phyloP scores from a whole-genome alignment of 2,113 vertebrate genomes.

The Rhynchomys soricoides region DNA sequence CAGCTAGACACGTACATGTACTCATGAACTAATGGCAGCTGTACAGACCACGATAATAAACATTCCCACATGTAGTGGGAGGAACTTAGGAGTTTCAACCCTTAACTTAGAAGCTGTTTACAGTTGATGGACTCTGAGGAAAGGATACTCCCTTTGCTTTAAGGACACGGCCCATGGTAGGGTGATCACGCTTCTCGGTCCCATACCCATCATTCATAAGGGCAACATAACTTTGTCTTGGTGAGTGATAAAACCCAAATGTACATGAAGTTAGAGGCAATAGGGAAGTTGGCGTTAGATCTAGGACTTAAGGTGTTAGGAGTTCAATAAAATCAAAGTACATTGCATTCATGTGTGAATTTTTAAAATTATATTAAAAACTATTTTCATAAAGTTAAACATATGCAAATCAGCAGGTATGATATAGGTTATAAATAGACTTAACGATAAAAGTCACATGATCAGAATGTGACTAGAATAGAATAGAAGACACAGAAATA shows the following conservation, averaged over 20 bases:
- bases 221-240: neutral
- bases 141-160: neutral
- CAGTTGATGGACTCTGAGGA: neutral
- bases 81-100: neutral
- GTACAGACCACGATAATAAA: neutral
- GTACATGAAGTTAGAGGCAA: too few species aligned
- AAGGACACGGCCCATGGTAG: neutral
- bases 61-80: neutral
- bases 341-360: neutral
- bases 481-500: neutral
- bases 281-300: neutral
- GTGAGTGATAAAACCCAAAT: neutral
- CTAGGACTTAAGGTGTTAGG: neutral
- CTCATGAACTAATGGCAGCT: neutral
- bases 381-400: neutral
- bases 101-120: neutral
- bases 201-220: neutral
- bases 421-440: neutral
- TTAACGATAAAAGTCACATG: neutral
- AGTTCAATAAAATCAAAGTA: neutral
- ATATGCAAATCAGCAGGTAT: neutral
- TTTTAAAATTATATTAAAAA: neutral
- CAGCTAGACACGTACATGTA: neutral
- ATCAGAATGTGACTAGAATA: too few species aligned
- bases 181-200: neutral